phyloP scores from a whole-genome alignment of 2,113 vertebrate species.

The Megaceryle maxima region DNA sequence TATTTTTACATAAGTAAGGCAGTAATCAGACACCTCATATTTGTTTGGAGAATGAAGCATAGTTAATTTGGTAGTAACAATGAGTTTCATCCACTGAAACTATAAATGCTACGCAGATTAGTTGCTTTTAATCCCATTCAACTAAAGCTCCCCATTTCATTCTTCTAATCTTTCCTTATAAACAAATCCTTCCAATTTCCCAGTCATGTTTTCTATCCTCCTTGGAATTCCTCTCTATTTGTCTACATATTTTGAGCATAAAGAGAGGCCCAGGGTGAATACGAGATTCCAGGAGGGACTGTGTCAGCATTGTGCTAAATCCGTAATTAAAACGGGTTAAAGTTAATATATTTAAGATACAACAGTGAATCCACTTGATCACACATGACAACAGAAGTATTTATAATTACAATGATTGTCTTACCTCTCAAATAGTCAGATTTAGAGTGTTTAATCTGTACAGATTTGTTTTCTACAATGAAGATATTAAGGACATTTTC shows the following conservation, averaged over 20 bases:
- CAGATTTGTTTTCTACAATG: slow-evolving; percentile 50
- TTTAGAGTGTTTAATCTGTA: slow-evolving; percentile 54
- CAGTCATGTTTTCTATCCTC: slow-evolving; percentile 58
- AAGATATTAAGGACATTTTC: slow-evolving; percentile 36
- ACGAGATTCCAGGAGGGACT: slow-evolving; percentile 6
- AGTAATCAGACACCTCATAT: not conserved
- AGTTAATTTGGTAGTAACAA: not conserved
- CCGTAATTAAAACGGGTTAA: slow-evolving; percentile 59
- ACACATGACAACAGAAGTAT: slow-evolving; percentile 61
- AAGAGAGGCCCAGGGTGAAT: slow-evolving; percentile 42
- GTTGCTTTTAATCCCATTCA: slow-evolving; percentile 51
- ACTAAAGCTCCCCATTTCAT: slow-evolving; percentile 26
- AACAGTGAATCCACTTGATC: slow-evolving; percentile 46
- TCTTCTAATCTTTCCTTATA: slow-evolving; percentile 45
- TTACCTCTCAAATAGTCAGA: slow-evolving; percentile 58
- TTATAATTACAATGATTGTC: slow-evolving; percentile 57
- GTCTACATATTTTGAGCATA: slow-evolving; percentile 55
- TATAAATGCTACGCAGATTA: not conserved
- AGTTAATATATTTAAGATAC: slow-evolving; percentile 63
- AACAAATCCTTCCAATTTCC: slow-evolving; percentile 56
- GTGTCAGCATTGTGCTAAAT: slow-evolving; percentile 29
- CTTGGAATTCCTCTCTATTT: slow-evolving; percentile 52
- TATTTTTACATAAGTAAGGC: not conserved
- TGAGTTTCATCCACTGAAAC: not conserved
- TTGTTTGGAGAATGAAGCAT: not conserved